These are phyloP conservation scores for Loxodonta africana DNA, from an alignment of 2,113 vertebrate species.

Conservation along the genomic window DNA sequence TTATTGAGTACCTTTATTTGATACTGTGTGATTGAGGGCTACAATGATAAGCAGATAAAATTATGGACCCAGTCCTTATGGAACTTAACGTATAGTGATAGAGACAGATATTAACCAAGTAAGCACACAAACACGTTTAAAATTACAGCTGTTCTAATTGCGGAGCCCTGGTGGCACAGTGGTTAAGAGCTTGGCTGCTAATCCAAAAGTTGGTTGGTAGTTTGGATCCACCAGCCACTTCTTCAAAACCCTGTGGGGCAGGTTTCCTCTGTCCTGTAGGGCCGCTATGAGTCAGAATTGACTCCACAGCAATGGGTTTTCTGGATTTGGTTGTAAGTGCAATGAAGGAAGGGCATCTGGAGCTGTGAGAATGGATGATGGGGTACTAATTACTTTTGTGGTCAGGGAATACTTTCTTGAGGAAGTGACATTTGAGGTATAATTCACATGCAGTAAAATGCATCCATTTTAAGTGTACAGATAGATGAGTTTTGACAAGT, in stretches of 20 bases:
- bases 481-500: background rate
- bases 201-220: too few species aligned
- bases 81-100: background rate
- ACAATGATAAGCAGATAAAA: background rate
- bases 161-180: too few species aligned
- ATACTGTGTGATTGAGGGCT: background rate
- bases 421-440: background rate
- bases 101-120: background rate
- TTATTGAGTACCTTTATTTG: background rate
- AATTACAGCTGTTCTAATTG: background rate
- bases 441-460: background rate
- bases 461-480: background rate
- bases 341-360: background rate
- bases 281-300: too few species aligned
- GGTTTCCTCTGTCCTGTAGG: too few species aligned
- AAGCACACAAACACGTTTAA: background rate
- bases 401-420: background rate
- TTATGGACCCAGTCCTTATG: background rate
- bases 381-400: background rate
- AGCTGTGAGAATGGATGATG: background rate
- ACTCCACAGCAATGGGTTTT: too few species aligned
- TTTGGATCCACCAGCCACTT: too few species aligned
- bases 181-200: too few species aligned
- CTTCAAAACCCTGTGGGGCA: too few species aligned
- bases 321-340: background rate